Base-by-base conservation (phyloP, 2,797 vertebrate species). In the Crenichthys baileyi region DNA sequence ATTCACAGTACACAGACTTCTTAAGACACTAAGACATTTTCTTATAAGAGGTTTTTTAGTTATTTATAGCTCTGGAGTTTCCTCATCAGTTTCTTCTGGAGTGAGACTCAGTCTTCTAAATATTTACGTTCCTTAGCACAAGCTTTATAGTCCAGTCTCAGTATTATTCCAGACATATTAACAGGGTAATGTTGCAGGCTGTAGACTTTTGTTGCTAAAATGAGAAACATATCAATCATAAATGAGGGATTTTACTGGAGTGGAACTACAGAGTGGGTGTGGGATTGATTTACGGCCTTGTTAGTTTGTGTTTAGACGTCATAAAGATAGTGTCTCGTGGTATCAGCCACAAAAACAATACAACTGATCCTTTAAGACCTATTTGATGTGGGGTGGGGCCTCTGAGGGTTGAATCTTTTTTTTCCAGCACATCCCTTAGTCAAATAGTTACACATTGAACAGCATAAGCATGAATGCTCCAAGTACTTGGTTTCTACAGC, bases 261-360 rank as follows among this genome's bases (percentile, higher is more conserved):
- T 72, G 8, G 41, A 81, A 41, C 74, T 68, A 48, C 46, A 53
- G 63, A 79, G n/a, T 70, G 41, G 55, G n/a, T 44, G 8, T 26
- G 11, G 22, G 39, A 73, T 67, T 26, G 61, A 89, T 91, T 86
- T 79, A 86, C 73, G 20, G 48, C 73, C 83, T 91, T 77, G 84
- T 88, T 88, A 82, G 50, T 73, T 79, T 73, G 61, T 73, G 51
- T 46, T 56, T 55, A 53, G 70, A 55, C 18, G 24, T 26, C 75
- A 55, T 26, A 46, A 44, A 61, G 46, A 72, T 20, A 24, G 26
- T 68, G 31, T 68, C 8, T 7, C 41, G 7, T 55, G 58, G 44
- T 22, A 48, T 48, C 26, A 50, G 55, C 68, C 56, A 61, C 68
- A 31, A 61, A 61, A 63, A 39, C 56, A 61, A 41, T 15, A 44